Evolutionary conservation across 1,140 invertebrate species (phyloP).

Genomic region (Adoxophyes honmai): DNA sequence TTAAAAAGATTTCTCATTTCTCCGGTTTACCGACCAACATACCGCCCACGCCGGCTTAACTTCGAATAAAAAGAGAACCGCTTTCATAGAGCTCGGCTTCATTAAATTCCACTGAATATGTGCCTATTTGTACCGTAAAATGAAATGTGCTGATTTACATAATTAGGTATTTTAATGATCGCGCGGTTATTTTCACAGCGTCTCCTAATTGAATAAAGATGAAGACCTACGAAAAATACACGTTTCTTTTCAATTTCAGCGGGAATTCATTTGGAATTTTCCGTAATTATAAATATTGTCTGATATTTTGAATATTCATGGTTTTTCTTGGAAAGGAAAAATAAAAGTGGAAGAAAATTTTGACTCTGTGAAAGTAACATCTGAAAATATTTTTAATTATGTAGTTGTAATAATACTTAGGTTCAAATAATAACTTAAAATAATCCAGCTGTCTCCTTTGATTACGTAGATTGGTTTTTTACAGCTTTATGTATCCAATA

Average conservation of each 20-base stretch:
- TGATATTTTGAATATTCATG: background rate
- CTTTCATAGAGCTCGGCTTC: background rate
- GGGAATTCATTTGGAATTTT: slow-evolving; percentile 9
- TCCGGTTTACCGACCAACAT: background rate
- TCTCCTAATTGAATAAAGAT: background rate
- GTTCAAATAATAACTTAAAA: no score
- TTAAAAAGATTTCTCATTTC: background rate
- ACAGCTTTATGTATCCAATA: no score
- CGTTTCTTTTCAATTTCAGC: no score
- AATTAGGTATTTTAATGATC: slow-evolving; percentile 1
- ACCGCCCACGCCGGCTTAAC: background rate
- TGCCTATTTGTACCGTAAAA: slow-evolving; percentile 7
- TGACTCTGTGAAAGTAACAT: no score
- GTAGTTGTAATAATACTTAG: no score
- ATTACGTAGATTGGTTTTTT: no score
- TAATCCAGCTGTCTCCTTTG: no score
- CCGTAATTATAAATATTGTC: slow-evolving; percentile 17
- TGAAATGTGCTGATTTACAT: background rate
- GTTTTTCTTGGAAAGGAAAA: background rate
- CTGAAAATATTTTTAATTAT: no score
- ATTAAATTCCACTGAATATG: background rate
- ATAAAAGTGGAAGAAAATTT: no score
- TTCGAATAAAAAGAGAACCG: no score
- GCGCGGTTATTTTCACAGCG: background rate
- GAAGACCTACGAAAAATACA: background rate